Base-by-base conservation (phyloP, 2,888 invertebrate species). In the Autographa gamma region DNA sequence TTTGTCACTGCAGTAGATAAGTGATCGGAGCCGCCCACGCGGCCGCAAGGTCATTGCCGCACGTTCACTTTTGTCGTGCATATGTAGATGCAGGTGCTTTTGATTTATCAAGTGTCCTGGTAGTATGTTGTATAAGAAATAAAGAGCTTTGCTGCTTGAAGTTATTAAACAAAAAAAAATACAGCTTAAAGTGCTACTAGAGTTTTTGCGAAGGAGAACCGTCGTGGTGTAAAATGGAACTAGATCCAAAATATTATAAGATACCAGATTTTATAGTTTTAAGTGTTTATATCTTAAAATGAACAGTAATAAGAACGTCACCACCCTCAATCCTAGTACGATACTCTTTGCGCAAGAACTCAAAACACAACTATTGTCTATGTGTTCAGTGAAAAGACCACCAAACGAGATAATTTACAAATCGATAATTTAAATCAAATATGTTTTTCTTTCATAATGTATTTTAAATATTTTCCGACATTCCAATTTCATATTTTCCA, bases 21-120 rank as follows among this genome's bases (percentile, higher is more conserved):
- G 74, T 74, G 73, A 73, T 77, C 62, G 73, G 54, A 25, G 5
- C 54, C 77, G 77, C 76, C 74, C 77, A 77, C 74, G 43, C 62
- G 64, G 58, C 62, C 48, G 60, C 69, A 80, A 80, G 80, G 80
- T 80, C 81, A 80, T 54, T 80, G 76, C 60, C 75, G 67, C 73
- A 75, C 80, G 56, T 80, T 80, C 80, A 80, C 80, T 80, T 77
- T 70, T 74, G 70, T 78, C 61, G 64, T 72, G 71, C 78, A 66
- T 71, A 59, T 73, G 69, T 72, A 78, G 72, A 75, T 78, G 75
- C 65, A 59, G 59, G 59, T 59, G 59, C 31, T 16, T 77, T 77
- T 66, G 69, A 73, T 77, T 73, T 70, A 66, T 74, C 77, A 74
- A 69, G 60, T 43, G 69, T 34, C 69, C 74, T 77, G 74, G 13